Evolutionary conservation across 2,113 vertebrate genomes (phyloP).

Genomic region (Plestiodon gilberti): DNA sequence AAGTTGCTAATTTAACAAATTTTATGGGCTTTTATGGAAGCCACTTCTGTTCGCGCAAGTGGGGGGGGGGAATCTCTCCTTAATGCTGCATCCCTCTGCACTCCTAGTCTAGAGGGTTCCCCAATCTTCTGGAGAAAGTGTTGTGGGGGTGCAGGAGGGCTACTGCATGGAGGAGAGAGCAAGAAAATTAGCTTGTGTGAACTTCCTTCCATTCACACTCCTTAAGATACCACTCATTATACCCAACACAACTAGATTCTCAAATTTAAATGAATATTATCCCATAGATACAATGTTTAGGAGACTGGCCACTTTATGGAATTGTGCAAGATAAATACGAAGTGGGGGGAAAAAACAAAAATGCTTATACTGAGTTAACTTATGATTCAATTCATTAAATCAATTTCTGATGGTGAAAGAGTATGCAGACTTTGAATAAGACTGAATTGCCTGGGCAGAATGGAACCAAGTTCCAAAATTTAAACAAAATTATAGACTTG

Average conservation of each 20-base stretch:
- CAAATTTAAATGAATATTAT: slow-evolving; percentile 10
- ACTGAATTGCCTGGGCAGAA: neutral
- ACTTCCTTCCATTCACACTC: too few relatives aligned
- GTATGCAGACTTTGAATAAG: neutral
- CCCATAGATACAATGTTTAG: neutral
- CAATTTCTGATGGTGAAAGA: neutral
- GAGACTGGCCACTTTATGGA: neutral
- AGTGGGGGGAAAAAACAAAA: neutral
- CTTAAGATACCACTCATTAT: too few relatives aligned
- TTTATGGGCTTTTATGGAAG: neutral
- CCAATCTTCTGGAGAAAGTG: too few relatives aligned
- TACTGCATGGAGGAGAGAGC: too few relatives aligned
- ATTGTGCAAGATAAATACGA: neutral
- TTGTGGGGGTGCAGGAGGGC: too few relatives aligned
- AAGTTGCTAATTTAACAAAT: neutral
- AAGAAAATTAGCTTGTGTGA: too few relatives aligned
- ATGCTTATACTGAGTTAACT: neutral
- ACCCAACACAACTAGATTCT: neutral
- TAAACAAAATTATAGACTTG: neutral
- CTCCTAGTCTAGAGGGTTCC: too few relatives aligned
- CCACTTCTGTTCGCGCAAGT: too few relatives aligned
- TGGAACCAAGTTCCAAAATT: neutral
- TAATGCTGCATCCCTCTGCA: too few relatives aligned
- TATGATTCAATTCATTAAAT: neutral
- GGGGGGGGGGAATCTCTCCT: too few relatives aligned